These are phyloP conservation scores for Venturia canescens DNA, from an alignment of 1,140 invertebrate genomes.

Conservation along the genomic window DNA sequence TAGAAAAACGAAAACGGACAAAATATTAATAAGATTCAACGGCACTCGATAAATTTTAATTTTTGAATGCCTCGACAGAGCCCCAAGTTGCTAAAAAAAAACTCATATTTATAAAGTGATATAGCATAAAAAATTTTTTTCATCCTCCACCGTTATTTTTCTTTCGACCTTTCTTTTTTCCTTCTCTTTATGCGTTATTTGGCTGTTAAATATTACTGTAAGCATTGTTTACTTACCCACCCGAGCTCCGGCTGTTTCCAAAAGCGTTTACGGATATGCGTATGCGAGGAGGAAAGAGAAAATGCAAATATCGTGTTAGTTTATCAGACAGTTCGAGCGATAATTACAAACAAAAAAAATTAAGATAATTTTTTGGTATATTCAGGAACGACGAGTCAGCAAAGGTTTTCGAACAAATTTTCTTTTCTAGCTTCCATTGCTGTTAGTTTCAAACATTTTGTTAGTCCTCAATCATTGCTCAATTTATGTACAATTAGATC, in stretches of 20 bases:
- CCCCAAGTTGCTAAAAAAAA: neutral
- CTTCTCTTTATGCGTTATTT: neutral
- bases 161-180: neutral
- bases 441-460: constrained; percentile 12
- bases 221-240: constrained; percentile 70
- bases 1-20: constrained; percentile 72
- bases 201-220: neutral
- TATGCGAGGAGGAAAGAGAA: constrained; percentile 19
- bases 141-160: neutral
- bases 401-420: neutral
- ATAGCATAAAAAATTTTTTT: neutral
- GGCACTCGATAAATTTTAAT: neutral
- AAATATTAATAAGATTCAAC: neutral
- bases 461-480: neutral
- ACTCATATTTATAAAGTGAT: no score
- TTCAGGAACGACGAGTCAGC: no score
- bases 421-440: neutral
- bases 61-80: neutral
- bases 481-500: neutral
- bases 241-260: constrained; percentile 72
- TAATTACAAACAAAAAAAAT: constrained; percentile 22
- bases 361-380: no score
- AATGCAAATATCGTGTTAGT: constrained; percentile 72
- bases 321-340: constrained; percentile 58
- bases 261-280: constrained; percentile 54